Evolutionary conservation across 2,113 vertebrate species (phyloP).

Genomic region (Alces alces): DNA sequence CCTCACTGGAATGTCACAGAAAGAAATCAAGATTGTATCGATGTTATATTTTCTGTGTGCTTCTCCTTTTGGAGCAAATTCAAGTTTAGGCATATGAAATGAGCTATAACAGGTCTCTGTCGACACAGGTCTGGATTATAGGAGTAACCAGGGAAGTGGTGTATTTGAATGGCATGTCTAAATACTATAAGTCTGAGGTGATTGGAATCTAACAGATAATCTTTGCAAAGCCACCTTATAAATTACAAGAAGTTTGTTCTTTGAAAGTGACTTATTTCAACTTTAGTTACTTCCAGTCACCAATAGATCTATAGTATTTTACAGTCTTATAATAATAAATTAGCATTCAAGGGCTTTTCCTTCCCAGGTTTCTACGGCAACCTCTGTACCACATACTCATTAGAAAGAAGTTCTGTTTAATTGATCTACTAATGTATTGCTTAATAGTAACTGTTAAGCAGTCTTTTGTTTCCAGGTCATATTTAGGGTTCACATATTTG

Average conservation of each 20-base stretch:
- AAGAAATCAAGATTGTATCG: not conserved
- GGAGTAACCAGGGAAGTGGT: not conserved
- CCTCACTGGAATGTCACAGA: not conserved
- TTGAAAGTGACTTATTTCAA: conserved; percentile 38
- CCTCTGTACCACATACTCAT: conserved; percentile 79
- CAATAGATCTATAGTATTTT: conserved; percentile 65
- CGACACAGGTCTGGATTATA: not conserved
- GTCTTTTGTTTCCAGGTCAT: conserved; percentile 99
- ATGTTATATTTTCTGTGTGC: not conserved
- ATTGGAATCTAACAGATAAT: not conserved
- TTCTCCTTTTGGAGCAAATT: not conserved
- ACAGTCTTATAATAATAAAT: conserved; percentile 71
- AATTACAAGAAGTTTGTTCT: not conserved
- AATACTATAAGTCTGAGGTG: not conserved
- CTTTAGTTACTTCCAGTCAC: conserved; percentile 2
- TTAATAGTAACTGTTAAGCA: conserved; percentile 95
- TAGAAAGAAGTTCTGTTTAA: conserved; percentile 96
- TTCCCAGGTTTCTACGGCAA: conserved; percentile 81
- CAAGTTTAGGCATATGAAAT: not conserved
- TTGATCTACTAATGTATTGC: conserved; percentile 99
- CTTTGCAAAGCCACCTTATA: not conserved
- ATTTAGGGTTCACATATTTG: conserved; percentile 95
- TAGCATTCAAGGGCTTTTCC: conserved; percentile 74
- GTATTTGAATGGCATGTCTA: not conserved
- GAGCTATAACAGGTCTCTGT: not conserved